Evolutionary conservation across 1,140 invertebrate genomes (phyloP).

Genomic region (Cephus cinctus): DNA sequence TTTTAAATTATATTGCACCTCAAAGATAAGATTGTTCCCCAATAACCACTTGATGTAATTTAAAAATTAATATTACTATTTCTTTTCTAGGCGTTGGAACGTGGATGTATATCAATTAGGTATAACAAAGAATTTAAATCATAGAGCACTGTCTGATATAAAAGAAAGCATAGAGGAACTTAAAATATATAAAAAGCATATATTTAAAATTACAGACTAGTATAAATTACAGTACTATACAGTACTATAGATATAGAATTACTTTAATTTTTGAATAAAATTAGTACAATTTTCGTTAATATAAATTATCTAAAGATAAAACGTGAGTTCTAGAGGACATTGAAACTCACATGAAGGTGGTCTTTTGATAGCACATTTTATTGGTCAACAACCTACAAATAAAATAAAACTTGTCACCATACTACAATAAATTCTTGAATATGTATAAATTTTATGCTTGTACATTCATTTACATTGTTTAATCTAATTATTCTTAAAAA

Average conservation of each 20-base stretch:
- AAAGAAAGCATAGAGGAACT: conserved; percentile 84
- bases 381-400: too few species aligned
- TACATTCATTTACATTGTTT: too few species aligned
- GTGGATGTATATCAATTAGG: conserved; percentile 56
- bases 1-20: too few species aligned
- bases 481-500: too few species aligned
- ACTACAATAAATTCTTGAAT: too few species aligned
- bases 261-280: conserved; percentile 8
- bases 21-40: conserved; percentile 1
- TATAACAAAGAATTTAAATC: conserved; percentile 67
- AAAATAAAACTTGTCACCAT: too few species aligned
- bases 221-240: neutral
- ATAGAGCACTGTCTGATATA: conserved; percentile 83
- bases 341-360: conserved; percentile 2
- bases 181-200: conserved; percentile 65
- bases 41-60: neutral
- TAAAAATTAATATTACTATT: conserved; percentile 22
- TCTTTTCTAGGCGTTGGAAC: conserved; percentile 70
- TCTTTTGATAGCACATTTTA: too few species aligned
- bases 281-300: conserved; percentile 11
- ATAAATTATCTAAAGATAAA: conserved; percentile 15
- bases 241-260: conserved; percentile 9
- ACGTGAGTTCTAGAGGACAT: conserved; percentile 2
- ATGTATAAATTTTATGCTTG: too few species aligned
- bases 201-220: conserved; percentile 53